Percentiles rank a stretch among this genome's conserved stretches.
Conservation (phyloP, 1,140 invertebrate species). For the Calephelis nemesis region DNA sequence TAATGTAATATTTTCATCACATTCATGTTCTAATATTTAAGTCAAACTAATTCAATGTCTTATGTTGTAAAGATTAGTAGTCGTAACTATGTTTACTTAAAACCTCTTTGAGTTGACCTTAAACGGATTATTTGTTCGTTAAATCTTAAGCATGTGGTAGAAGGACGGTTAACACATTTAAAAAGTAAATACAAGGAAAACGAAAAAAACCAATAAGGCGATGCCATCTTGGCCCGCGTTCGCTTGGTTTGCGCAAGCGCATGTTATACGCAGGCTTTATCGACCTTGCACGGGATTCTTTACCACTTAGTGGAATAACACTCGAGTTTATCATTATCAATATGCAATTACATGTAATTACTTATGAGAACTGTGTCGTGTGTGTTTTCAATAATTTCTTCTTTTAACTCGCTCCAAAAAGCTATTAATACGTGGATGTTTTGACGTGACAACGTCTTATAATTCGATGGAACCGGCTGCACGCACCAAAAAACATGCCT, state of each 20-base stretch:
- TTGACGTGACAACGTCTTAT: too few species aligned
- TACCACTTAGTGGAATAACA: slow-evolving; percentile 20
- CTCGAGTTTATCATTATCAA: too few species aligned
- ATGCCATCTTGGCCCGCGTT: slow-evolving; percentile 33
- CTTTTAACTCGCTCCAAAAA: too few species aligned
- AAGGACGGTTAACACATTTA: slow-evolving; percentile 54
- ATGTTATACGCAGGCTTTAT: slow-evolving; percentile 31
- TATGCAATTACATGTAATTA: too few species aligned
- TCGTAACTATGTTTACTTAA: slow-evolving; percentile 23
- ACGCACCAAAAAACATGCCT: too few species aligned
- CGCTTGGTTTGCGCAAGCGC: slow-evolving; percentile 49
- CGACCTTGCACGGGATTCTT: slow-evolving; percentile 72
- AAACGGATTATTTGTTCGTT: slow-evolving; percentile 28
- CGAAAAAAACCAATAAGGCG: slow-evolving; percentile 37
- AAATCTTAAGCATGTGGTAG: slow-evolving; percentile 30
- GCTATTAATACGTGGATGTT: too few species aligned
- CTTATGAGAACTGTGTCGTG: too few species aligned
- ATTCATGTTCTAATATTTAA: not conserved
- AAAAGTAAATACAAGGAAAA: slow-evolving; percentile 61
- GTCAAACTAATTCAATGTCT: slow-evolving; percentile 8
- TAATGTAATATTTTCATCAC: slow-evolving; percentile 6
- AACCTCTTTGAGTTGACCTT: slow-evolving; percentile 31
- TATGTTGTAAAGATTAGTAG: slow-evolving; percentile 24
- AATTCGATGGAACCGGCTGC: too few species aligned
- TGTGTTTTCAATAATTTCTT: too few species aligned